phyloP scores from a whole-genome alignment of 2,797 vertebrate genomes.

The Phylloscopus collybita region DNA sequence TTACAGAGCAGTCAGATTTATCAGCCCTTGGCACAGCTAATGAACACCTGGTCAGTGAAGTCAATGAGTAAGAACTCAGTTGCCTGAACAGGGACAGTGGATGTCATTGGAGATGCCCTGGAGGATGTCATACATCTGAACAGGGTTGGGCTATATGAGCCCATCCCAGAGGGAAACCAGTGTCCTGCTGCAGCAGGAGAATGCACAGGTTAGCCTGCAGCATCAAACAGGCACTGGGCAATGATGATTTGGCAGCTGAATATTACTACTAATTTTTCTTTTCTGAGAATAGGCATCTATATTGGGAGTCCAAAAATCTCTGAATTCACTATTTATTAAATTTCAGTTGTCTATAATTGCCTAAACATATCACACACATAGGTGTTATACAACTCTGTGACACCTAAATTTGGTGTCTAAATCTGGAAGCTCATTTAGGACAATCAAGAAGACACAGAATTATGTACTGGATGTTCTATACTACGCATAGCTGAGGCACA shows the following conservation, averaged over 20 bases:
- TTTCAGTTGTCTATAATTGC: neutral
- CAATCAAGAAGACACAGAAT: neutral
- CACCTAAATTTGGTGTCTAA: neutral
- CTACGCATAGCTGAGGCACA: neutral
- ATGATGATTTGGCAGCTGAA: neutral
- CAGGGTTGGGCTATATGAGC: neutral
- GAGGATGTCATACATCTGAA: neutral
- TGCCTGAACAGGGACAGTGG: neutral
- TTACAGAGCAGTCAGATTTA: neutral
- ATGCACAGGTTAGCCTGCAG: neutral
- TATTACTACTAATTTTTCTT: neutral
- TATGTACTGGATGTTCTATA: neutral
- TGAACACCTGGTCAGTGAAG: neutral
- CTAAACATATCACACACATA: neutral
- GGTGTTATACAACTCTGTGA: neutral
- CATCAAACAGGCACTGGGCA: neutral
- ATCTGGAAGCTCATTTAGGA: neutral
- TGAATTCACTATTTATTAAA: neutral
- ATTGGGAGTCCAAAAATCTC: neutral
- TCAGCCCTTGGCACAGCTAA: neutral
- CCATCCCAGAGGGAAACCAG: neutral
- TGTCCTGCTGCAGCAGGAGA: neutral
- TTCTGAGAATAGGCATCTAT: neutral
- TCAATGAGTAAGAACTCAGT: neutral
- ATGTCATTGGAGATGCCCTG: neutral